Evolutionary conservation across 1,140 invertebrate genomes (phyloP).

Genomic region (Adelges cooleyi): DNA sequence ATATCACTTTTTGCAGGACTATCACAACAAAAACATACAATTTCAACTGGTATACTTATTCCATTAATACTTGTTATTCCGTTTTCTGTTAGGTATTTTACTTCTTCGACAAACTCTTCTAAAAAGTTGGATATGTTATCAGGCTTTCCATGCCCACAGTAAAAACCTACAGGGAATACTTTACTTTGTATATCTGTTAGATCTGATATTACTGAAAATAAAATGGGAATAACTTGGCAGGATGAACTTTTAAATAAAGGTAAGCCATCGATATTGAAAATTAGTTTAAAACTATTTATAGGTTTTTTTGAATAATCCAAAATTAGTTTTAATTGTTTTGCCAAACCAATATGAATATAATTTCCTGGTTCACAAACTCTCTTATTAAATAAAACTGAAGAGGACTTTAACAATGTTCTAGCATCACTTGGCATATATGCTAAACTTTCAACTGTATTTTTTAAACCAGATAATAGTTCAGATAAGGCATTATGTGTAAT

Average conservation of each 20-base stretch:
- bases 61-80: slow-evolving; percentile 22
- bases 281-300: too few relatives aligned
- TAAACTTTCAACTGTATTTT: neutral
- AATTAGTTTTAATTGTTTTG: neutral
- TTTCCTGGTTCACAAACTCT: neutral
- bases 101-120: slow-evolving; percentile 33
- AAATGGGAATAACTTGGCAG: too few relatives aligned
- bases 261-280: slow-evolving; percentile 33
- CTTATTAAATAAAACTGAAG: neutral
- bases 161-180: slow-evolving; percentile 32
- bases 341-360: slow-evolving; percentile 1
- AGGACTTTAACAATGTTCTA: neutral
- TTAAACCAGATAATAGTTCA: slow-evolving; percentile 15
- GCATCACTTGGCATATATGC: slow-evolving; percentile 7
- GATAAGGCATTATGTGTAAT: neutral
- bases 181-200: neutral
- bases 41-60: slow-evolving; percentile 26
- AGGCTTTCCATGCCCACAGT: slow-evolving; percentile 33
- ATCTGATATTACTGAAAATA: too few relatives aligned
- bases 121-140: slow-evolving; percentile 30
- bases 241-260: too few relatives aligned
- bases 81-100: slow-evolving; percentile 21
- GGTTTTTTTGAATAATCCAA: neutral
- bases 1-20: slow-evolving; percentile 34
- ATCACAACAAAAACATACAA: slow-evolving; percentile 33